These are phyloP conservation scores for Bembecia ichneumoniformis DNA, from an alignment of 2,888 invertebrate species.

Conservation along the genomic window DNA sequence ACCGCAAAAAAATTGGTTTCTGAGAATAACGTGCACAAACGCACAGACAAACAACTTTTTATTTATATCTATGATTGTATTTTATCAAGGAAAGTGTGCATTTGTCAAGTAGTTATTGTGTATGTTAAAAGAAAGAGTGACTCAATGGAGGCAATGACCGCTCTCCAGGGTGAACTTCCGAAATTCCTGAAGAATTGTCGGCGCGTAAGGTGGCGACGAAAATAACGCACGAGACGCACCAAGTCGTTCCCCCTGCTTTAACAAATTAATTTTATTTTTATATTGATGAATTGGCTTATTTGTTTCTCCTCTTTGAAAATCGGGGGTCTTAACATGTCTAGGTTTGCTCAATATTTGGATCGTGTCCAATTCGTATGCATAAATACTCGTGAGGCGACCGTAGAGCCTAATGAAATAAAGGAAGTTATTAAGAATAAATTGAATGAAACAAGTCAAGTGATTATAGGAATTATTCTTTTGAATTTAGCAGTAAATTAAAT, in stretches of 20 bases:
- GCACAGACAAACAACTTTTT: too few species aligned
- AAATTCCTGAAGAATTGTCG: slow-evolving; percentile 70
- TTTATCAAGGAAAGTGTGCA: too few species aligned
- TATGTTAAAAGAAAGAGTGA: slow-evolving; percentile 60
- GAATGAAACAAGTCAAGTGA: too few species aligned
- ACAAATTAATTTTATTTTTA: slow-evolving; percentile 66
- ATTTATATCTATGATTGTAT: too few species aligned
- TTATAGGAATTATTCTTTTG: too few species aligned
- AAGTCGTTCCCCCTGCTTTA: slow-evolving; percentile 48
- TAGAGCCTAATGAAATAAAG: not conserved
- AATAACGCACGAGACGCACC: slow-evolving; percentile 50
- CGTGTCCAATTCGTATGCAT: slow-evolving; percentile 11
- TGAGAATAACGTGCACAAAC: too few species aligned
- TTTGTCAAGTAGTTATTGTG: too few species aligned
- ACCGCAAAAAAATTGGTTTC: too few species aligned
- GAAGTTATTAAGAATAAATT: too few species aligned
- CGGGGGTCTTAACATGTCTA: slow-evolving; percentile 6
- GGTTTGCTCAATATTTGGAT: slow-evolving; percentile 16
- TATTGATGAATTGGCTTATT: slow-evolving; percentile 61
- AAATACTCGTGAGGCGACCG: not conserved
- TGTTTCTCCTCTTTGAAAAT: slow-evolving; percentile 26
- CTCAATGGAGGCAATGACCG: slow-evolving; percentile 60
- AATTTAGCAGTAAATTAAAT: slow-evolving; percentile 26
- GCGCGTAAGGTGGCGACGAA: slow-evolving; percentile 61
- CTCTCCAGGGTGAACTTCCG: slow-evolving; percentile 64